These are phyloP conservation scores for Cyanoramphus novaezelandiae DNA, from an alignment of 2,113 vertebrate species.

Conservation along the genomic window DNA sequence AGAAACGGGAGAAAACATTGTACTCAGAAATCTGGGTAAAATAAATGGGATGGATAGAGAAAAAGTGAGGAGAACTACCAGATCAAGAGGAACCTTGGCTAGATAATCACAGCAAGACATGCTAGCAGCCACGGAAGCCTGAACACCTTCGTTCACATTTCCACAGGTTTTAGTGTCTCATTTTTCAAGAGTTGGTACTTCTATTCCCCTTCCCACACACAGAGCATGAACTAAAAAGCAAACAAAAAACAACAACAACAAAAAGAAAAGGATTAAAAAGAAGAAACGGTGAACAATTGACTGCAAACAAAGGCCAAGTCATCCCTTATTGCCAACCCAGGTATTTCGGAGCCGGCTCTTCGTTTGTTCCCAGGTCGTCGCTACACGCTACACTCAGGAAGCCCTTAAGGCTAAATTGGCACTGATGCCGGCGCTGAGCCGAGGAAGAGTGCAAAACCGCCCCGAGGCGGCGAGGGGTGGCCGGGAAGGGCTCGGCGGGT, in stretches of 20 bases:
- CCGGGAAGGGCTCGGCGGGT: neutral
- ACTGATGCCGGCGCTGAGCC: accelerated
- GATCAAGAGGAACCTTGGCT: neutral
- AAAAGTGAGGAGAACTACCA: neutral
- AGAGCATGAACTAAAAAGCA: neutral
- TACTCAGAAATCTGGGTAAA: neutral
- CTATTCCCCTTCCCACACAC: neutral
- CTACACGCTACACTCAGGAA: neutral
- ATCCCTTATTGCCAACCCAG: neutral
- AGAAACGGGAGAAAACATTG: neutral
- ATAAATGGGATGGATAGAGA: accelerated
- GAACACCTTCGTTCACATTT: neutral
- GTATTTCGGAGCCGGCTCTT: neutral
- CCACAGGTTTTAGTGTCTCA: neutral
- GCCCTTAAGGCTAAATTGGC: accelerated
- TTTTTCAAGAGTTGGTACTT: neutral
- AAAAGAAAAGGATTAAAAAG: neutral
- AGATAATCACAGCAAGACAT: accelerated
- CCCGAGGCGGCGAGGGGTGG: neutral
- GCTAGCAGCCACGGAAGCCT: neutral
- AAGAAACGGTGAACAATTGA: neutral
- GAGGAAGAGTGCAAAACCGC: neutral
- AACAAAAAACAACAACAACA: too few species aligned
- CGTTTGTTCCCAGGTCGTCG: neutral
- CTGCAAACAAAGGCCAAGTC: neutral